A percentile compares a stretch with the other conserved stretches of the same genome.
Evolutionary conservation across 2,888 invertebrate genomes (phyloP).

Genomic region (Coelopa pilipes): DNA sequence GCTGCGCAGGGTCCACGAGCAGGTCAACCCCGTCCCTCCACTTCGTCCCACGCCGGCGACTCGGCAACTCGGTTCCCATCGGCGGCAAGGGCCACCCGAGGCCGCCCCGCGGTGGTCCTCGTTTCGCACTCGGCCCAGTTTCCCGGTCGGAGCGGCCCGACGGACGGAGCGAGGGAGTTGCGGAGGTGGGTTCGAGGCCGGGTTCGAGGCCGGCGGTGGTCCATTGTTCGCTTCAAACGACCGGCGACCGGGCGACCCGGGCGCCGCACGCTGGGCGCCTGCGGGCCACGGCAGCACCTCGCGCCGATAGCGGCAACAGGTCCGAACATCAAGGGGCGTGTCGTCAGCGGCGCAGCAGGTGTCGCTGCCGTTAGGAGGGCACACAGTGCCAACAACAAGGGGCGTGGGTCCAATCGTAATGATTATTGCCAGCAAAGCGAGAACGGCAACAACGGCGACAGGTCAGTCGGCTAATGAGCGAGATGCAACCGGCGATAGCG

Average conservation of each 20-base stretch:
- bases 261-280: conserved; percentile 36
- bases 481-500: conserved; percentile 1
- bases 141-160: not conserved
- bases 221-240: not conserved
- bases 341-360: conserved; percentile 66
- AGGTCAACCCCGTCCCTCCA: too few relatives aligned
- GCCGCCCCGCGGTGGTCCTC: not conserved
- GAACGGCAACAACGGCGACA: conserved; percentile 37
- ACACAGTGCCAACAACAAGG: not conserved
- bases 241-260: not conserved
- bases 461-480: conserved; percentile 36
- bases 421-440: conserved; percentile 36
- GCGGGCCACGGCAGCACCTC: conserved; percentile 56
- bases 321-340: conserved; percentile 60
- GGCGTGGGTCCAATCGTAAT: not conserved
- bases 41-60: too few relatives aligned
- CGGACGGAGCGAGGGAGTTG: not conserved
- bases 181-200: not conserved
- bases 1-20: too few relatives aligned
- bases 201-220: not conserved
- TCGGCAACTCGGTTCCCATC: too few relatives aligned
- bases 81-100: too few relatives aligned
- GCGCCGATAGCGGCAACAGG: conserved; percentile 56
- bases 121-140: not conserved
- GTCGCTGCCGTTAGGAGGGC: conserved; percentile 45